phyloP scores from a whole-genome alignment of 2,888 invertebrate genomes.

The Lasius fuliginosus region DNA sequence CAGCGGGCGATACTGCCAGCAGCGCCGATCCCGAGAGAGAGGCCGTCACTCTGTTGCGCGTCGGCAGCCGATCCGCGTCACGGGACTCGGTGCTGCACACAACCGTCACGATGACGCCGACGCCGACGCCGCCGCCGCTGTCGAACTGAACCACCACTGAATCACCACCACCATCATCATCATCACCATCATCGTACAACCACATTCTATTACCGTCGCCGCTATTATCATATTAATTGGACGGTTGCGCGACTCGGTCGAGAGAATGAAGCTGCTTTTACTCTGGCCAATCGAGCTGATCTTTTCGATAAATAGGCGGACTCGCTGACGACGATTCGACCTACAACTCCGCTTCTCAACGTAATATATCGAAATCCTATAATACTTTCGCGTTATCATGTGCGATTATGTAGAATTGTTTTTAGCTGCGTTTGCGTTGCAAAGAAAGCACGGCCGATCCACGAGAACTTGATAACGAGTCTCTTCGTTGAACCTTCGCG shows the following conservation, averaged over 20 bases:
- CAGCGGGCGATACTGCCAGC: constrained; percentile 29
- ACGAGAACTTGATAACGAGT: constrained; percentile 19
- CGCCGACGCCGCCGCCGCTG: constrained; percentile 81
- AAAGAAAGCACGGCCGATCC: constrained; percentile 15
- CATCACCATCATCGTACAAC: background rate
- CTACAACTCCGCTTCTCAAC: background rate
- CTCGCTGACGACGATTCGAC: constrained; percentile 33
- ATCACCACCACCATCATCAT: constrained; percentile 44
- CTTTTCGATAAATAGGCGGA: constrained; percentile 44
- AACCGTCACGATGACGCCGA: constrained; percentile 82
- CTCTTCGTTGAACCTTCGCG: background rate
- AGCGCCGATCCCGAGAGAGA: constrained; percentile 85
- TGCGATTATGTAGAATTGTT: constrained; percentile 17
- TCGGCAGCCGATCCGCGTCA: constrained; percentile 89
- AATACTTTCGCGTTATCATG: background rate
- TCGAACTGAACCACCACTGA: constrained; percentile 79
- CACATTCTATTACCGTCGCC: too few relatives aligned
- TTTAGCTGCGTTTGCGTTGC: constrained; percentile 6
- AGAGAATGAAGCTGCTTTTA: constrained; percentile 40
- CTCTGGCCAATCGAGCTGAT: constrained; percentile 46
- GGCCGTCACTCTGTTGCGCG: constrained; percentile 89
- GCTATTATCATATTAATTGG: constrained; percentile 41
- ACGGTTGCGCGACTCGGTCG: constrained; percentile 27
- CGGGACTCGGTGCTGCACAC: constrained; percentile 88
- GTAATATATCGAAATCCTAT: constrained; percentile 14